A percentile compares a stretch with the other conserved stretches of the same genome.
phyloP scores from a whole-genome alignment of 2,113 vertebrate species.

The Halichoerus grypus region DNA sequence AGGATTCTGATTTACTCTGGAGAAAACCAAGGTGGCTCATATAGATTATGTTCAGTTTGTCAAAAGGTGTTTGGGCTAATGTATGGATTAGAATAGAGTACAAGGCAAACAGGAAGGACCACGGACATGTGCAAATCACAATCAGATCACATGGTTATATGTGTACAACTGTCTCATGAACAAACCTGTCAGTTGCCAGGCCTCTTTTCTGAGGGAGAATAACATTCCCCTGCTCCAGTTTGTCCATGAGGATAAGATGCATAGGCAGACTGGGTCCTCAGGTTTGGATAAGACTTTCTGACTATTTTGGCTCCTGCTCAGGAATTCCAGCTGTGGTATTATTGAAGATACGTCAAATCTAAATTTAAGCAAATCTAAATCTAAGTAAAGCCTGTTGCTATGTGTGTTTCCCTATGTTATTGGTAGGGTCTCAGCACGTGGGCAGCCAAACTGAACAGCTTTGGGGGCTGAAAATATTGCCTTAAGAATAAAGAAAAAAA shows the following conservation, averaged over 20 bases:
- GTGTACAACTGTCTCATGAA: not conserved
- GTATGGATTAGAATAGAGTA: slow-evolving; percentile 28
- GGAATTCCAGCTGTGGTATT: slow-evolving; percentile 42
- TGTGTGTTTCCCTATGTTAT: slow-evolving; percentile 13
- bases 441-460: slow-evolving; percentile 15
- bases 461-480: not conserved
- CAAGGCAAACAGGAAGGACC: slow-evolving; percentile 10
- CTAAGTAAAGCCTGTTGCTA: not conserved
- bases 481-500: slow-evolving; percentile 4
- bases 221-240: not conserved
- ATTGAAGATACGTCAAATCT: slow-evolving; percentile 14
- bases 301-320: slow-evolving; percentile 14
- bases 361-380: slow-evolving; percentile 34
- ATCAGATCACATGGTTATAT: not conserved
- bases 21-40: slow-evolving; percentile 16
- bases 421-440: not conserved
- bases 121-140: not conserved
- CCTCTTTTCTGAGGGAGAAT: not conserved
- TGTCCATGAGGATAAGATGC: not conserved
- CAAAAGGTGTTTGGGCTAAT: not conserved
- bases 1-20: slow-evolving; percentile 37
- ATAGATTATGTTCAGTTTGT: slow-evolving; percentile 10
- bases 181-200: not conserved
- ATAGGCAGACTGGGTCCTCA: slow-evolving; percentile 23
- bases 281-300: slow-evolving; percentile 6